Base-by-base conservation (phyloP, 2,797 vertebrate species). In the Clarias pachynema region DNA sequence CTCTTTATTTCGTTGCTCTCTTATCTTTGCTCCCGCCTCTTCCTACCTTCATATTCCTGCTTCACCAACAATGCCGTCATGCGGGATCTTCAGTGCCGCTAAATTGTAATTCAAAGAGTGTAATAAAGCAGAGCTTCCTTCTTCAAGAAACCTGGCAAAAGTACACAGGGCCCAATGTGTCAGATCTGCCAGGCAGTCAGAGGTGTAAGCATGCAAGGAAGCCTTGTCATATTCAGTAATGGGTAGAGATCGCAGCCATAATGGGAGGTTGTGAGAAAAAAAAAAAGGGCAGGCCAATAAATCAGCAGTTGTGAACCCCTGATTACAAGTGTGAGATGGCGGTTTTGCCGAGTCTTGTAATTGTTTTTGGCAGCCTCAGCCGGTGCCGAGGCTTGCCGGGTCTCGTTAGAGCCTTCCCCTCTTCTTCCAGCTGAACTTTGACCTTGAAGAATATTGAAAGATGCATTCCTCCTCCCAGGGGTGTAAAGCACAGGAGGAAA, bases 191-290 rank as follows among this genome's bases (percentile, higher is more conserved):
- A 84, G 81, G 74, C 84, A 86, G 86, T 68, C 63, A 16, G 81
- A 83, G 89, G 86, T 89, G 86, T 87, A 87, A 80, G 87, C 74
- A 84, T 84, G 85, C 84, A 83, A 81, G 14, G 85, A 92, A 92
- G 87, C 80, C 91, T 90, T 93, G 94, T 95, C 94, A 95, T 94
- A 94, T 94, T 93, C 95, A 91, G 94, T 95, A 95, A 95, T 95
- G 93, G 94, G 93, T 93, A 93, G 93, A 94, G 94, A 94, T 95
- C 92, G 93, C 91, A 89, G 90, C 90, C 92, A 92, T 95, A 95
- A 95, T 94, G 94, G 85, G 93, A 94, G 95, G 93, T 94, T 93
- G 91, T 92, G 91, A 59, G 34, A 20, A n/a, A 44, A 63, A 80
- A 80, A 4, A 81, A 69, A 82, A 93, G 94, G 93, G 92, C 93